Conservation (phyloP, 2,888 invertebrate species). For the Lagria hirta region DNA sequence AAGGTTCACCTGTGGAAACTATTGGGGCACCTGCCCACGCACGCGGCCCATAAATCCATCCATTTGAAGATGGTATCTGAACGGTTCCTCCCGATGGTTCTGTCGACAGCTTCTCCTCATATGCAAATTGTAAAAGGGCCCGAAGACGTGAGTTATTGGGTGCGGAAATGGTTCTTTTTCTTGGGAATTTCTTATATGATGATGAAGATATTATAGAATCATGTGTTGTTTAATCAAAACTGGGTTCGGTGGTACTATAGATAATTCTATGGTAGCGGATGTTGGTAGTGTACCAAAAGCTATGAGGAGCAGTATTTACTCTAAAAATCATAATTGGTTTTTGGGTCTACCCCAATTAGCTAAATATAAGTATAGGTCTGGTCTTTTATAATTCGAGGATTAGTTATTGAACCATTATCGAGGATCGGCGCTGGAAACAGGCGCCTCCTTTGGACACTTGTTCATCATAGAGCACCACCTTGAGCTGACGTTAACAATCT, state of each 20-base stretch:
- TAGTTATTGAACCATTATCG: constrained; percentile 53
- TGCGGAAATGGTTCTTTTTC: constrained; percentile 16
- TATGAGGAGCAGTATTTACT: no score
- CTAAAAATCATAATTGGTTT: constrained; percentile 51
- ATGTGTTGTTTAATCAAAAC: constrained; percentile 3
- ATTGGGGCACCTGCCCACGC: constrained; percentile 48
- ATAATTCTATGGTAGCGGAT: constrained; percentile 31
- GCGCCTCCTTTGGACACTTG: constrained; percentile 44
- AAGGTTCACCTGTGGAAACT: constrained; percentile 36
- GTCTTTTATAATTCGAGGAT: constrained; percentile 48
- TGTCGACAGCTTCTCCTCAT: constrained; percentile 43
- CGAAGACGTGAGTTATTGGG: constrained; percentile 10
- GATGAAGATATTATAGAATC: neutral
- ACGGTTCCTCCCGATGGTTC: constrained; percentile 28
- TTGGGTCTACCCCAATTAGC: constrained; percentile 51
- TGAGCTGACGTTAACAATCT: constrained; percentile 9
- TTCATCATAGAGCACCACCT: constrained; percentile 18
- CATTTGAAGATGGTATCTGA: constrained; percentile 36
- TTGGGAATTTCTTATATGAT: constrained; percentile 1
- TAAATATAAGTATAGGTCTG: constrained; percentile 52
- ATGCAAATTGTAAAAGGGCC: constrained; percentile 36
- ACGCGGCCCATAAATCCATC: constrained; percentile 48
- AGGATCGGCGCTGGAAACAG: constrained; percentile 44
- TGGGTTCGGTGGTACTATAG: neutral
- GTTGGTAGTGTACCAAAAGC: constrained; percentile 40